Conservation (phyloP, 2,797 vertebrate genomes). For the Columba guinea region DNA sequence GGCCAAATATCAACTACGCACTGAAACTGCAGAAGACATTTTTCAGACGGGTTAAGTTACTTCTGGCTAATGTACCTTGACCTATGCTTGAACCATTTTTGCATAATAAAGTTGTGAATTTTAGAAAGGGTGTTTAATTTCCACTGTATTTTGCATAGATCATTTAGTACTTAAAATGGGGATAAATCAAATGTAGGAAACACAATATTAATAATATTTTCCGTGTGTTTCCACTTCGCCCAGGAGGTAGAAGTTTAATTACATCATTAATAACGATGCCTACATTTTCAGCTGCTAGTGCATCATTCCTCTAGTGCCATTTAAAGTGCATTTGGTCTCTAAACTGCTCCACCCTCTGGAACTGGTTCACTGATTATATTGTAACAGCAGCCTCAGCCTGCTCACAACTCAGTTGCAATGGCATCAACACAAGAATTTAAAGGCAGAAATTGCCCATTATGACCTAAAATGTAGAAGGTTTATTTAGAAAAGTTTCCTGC, state of each 20-base stretch:
- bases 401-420: not conserved
- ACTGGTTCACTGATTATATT: constrained; percentile 36
- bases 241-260: constrained; percentile 72
- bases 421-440: constrained; percentile 29
- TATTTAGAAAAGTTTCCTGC: not conserved
- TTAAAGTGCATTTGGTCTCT: constrained; percentile 66
- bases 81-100: constrained; percentile 22
- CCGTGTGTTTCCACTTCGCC: constrained; percentile 41
- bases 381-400: constrained; percentile 38
- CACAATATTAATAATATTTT: constrained; percentile 66
- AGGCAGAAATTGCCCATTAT: not conserved
- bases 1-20: not conserved
- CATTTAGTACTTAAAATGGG: constrained; percentile 50
- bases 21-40: not conserved
- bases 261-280: constrained; percentile 71
- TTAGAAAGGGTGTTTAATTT: constrained; percentile 51
- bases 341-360: constrained; percentile 67
- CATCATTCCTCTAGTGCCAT: constrained; percentile 54
- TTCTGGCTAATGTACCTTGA: constrained; percentile 23
- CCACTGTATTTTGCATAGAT: constrained; percentile 50
- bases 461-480: not conserved
- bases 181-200: constrained; percentile 54
- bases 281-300: constrained; percentile 38
- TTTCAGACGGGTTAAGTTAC: constrained; percentile 12
- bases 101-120: constrained; percentile 32